These are phyloP conservation scores for Eucera pruinosa DNA, from an alignment of 2,888 invertebrate species.

Conservation along the genomic window DNA sequence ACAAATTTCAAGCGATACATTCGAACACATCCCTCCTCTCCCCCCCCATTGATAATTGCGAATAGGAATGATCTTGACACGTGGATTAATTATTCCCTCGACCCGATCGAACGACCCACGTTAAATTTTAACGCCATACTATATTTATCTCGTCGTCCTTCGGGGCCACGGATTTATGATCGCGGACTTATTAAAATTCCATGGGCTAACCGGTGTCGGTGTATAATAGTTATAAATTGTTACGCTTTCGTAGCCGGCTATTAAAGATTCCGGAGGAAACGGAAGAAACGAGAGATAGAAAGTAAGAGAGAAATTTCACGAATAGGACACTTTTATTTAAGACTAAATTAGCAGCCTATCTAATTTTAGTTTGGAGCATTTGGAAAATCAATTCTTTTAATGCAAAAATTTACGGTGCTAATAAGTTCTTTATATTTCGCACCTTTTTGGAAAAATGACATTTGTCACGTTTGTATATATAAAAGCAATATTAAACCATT, in stretches of 20 bases:
- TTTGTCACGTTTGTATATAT: no score
- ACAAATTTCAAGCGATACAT: constrained; percentile 36
- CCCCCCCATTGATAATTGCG: constrained; percentile 44
- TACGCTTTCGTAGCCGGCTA: not conserved
- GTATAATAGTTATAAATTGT: not conserved
- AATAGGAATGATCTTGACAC: constrained; percentile 9
- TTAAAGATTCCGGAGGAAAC: not conserved
- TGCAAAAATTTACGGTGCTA: no score
- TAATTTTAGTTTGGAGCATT: no score
- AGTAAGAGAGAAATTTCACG: not conserved
- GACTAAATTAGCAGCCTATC: no score
- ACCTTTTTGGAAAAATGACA: no score
- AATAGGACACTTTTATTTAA: no score
- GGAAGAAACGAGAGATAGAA: not conserved
- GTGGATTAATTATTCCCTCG: not conserved
- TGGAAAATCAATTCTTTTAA: no score
- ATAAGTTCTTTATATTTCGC: no score
- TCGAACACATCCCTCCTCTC: constrained; percentile 20
- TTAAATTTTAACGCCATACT: constrained; percentile 1
- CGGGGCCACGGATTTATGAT: not conserved
- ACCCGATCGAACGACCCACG: not conserved
- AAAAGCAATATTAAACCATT: no score
- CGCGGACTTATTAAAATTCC: constrained; percentile 3
- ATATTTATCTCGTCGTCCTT: constrained; percentile 12
- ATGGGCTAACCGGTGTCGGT: not conserved